A percentile compares a stretch with the other conserved stretches of the same genome.
phyloP scores from a whole-genome alignment of 2,888 invertebrate species.

The Protophormia terraenovae region DNA sequence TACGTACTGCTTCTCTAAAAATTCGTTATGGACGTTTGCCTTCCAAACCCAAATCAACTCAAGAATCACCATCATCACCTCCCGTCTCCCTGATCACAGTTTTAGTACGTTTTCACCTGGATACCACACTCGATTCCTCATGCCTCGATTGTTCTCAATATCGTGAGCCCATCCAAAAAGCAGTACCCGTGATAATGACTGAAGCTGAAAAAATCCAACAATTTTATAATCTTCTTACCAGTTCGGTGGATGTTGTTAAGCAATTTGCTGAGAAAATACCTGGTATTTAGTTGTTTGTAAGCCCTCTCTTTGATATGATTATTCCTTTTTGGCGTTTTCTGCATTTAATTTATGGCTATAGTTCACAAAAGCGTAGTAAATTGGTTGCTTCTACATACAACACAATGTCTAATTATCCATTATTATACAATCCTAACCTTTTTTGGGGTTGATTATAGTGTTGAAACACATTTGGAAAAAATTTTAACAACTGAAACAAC shows the following conservation, averaged over 20 bases:
- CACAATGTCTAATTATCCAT: too few relatives aligned
- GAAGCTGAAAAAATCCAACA: constrained; percentile 95
- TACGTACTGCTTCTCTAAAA: constrained; percentile 97
- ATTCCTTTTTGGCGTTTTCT: too few relatives aligned
- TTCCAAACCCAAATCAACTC: constrained; percentile 97
- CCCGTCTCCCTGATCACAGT: constrained; percentile 97
- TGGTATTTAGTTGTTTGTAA: too few relatives aligned
- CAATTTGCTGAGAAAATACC: constrained; percentile 97
- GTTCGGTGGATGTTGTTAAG: constrained; percentile 95
- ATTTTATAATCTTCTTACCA: constrained; percentile 94
- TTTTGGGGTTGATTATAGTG: too few relatives aligned
- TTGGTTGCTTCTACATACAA: too few relatives aligned
- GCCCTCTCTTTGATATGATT: too few relatives aligned
- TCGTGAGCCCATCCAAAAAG: constrained; percentile 86
- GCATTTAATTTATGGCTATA: too few relatives aligned
- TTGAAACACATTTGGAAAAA: too few relatives aligned
- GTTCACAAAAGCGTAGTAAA: too few relatives aligned
- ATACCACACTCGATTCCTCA: constrained; percentile 95
- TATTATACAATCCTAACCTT: too few relatives aligned
- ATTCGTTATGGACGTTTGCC: constrained; percentile 97
- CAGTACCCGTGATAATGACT: constrained; percentile 85
- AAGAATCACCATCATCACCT: constrained; percentile 95
- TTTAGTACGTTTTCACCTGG: constrained; percentile 96
- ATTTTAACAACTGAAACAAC: too few relatives aligned
- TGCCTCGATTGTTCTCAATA: constrained; percentile 96